These are phyloP conservation scores for Vimba vimba DNA, from an alignment of 2,113 vertebrate species.

Conservation along the genomic window DNA sequence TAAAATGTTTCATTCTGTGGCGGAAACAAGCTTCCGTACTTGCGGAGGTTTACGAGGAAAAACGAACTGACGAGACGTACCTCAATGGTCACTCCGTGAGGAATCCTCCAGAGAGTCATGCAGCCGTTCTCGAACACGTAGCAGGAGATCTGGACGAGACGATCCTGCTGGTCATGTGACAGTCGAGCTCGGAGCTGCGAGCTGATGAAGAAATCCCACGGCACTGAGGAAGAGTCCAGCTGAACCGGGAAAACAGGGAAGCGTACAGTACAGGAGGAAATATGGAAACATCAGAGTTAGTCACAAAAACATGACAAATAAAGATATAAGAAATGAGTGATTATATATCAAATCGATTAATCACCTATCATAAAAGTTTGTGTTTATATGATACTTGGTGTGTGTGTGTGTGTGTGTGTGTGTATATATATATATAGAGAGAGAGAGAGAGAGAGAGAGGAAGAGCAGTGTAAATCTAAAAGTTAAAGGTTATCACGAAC, in stretches of 20 bases:
- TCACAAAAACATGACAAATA: not conserved
- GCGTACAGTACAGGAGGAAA: not conserved
- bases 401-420: no score
- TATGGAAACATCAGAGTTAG: not conserved
- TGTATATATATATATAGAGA: no score
- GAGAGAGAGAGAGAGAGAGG: no score
- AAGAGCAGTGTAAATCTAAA: no score
- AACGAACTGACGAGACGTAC: not conserved
- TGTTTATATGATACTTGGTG: no score
- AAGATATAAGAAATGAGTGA: no score
- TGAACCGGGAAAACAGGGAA: conserved; percentile 53
- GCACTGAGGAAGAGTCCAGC: conserved; percentile 76
- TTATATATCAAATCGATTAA: no score
- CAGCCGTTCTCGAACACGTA: conserved; percentile 79
- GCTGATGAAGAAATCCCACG: conserved; percentile 85
- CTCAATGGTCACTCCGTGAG: conserved; percentile 44
- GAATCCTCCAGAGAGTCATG: conserved; percentile 56
- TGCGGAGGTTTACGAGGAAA: not conserved
- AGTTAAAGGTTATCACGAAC: no score
- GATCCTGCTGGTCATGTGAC: conserved; percentile 65
- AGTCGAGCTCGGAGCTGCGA: conserved; percentile 75
- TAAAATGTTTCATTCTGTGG: no score
- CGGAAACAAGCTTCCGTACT: no score
- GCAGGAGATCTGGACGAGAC: conserved; percentile 70
- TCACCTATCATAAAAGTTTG: no score